Base-by-base conservation (phyloP, 2,888 invertebrate genomes). In the Ischnura elegans region DNA sequence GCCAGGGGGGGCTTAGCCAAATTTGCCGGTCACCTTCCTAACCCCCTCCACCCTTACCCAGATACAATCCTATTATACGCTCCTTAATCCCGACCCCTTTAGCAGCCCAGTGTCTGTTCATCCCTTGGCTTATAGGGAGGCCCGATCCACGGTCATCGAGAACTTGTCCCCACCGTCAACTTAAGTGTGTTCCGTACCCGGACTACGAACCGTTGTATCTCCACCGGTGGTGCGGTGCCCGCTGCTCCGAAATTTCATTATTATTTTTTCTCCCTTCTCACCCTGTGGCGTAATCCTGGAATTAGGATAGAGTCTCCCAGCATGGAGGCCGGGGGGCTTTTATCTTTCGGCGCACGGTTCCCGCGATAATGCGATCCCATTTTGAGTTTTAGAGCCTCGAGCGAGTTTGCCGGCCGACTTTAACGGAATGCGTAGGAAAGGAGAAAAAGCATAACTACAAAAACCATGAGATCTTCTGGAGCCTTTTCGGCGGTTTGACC, bases 31-130 rank as follows among this genome's bases (percentile, higher is more conserved):
- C 25, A n/a, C 61, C 55, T 90, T 42, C 90, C n/a, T 42, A 25
- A 42, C n/a, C 43, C 8, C 86, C 13, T 6, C 43, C 90, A 45
- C 86, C n/a, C 43, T 43, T 66, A 16, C 36, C 25, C 55, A 25
- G 76, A 76, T 76, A 76, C 61, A 43, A 61, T 90, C 90, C 61
- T 61, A 87, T 87, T 61, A 87, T 61, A 66, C 61, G 42, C n/a
- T 10, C 19, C 42, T 66, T 90, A 90, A 90, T 90, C 90, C 90
- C n/a, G 8, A 2, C 43, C 13, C 61, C 16, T 25, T 13, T 13
- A 25, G 2, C 10, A 25, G 61, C 61, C 90, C 42, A 66, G 29
- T 86, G 25, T 46, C 21, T 86, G 43, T 46, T 90, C 90, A 90
- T 90, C 90, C 66, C 90, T 16, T 29, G 36, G 51, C 86, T 86